Conservation (phyloP, 1,140 invertebrate genomes). For the Cherax quadricarinatus region DNA sequence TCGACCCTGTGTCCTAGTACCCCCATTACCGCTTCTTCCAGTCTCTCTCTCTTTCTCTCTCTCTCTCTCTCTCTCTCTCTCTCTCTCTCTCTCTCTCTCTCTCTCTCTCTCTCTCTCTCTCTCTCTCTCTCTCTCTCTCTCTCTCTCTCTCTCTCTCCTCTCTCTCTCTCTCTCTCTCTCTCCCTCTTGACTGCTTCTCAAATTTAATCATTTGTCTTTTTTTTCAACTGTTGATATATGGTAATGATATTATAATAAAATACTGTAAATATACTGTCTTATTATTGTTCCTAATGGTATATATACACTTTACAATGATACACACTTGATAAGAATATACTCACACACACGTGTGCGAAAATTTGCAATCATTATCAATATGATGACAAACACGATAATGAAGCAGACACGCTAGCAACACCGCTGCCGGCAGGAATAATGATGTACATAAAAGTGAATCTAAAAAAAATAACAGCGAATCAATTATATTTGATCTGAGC, state of each 20-base stretch:
- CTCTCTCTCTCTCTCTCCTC: background rate
- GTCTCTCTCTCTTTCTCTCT: background rate
- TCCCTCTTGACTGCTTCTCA: background rate
- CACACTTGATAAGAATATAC: background rate
- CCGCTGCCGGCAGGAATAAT: no score
- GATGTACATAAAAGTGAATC: no score
- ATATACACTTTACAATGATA: background rate
- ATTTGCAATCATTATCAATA: no score
- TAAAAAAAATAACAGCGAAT: no score
- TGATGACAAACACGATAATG: no score
- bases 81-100: background rate
- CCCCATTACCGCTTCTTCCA: background rate
- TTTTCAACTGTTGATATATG: background rate
- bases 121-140: background rate
- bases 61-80: background rate
- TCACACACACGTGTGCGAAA: background rate
- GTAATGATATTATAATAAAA: background rate
- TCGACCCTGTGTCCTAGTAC: background rate
- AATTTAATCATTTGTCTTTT: no score
- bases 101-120: background rate
- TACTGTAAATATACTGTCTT: background rate
- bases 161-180: background rate
- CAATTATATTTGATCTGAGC: no score
- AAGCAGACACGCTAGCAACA: no score
- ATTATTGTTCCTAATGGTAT: background rate